Conservation (phyloP, 1,140 invertebrate species). For the Microplitis demolitor region DNA sequence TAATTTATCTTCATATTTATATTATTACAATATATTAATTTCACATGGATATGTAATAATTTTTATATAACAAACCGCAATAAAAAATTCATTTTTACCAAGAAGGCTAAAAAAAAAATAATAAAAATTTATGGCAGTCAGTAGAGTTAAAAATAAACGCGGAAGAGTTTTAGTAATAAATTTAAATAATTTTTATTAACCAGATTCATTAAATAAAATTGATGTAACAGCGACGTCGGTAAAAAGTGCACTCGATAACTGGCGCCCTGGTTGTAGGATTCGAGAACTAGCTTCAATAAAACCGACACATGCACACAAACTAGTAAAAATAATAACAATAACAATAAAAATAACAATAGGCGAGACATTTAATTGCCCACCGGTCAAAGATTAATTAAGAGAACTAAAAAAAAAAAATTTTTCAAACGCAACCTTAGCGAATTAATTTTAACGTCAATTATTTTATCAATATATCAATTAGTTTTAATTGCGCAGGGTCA, state of each 20-base stretch:
- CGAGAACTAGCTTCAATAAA: neutral
- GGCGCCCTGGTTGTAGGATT: slow-evolving; percentile 6
- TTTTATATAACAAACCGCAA: no score
- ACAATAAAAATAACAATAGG: no score
- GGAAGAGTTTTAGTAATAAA: neutral
- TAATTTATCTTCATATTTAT: no score
- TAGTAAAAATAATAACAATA: no score
- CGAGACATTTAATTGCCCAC: no score
- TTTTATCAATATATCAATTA: neutral
- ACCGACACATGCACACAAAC: neutral
- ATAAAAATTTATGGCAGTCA: no score
- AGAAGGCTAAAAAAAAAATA: no score
- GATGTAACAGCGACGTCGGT: neutral
- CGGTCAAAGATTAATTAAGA: no score
- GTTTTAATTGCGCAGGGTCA: neutral
- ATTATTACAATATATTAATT: no score
- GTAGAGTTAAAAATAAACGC: neutral
- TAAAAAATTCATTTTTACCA: no score
- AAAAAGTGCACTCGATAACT: neutral
- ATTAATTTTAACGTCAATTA: neutral
- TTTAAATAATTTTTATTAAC: neutral
- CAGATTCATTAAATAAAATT: neutral
- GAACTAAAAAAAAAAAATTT: no score
- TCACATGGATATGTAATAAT: no score
- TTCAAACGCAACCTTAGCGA: neutral